phyloP scores from a whole-genome alignment of 2,113 vertebrate species.

The Garra rufa region DNA sequence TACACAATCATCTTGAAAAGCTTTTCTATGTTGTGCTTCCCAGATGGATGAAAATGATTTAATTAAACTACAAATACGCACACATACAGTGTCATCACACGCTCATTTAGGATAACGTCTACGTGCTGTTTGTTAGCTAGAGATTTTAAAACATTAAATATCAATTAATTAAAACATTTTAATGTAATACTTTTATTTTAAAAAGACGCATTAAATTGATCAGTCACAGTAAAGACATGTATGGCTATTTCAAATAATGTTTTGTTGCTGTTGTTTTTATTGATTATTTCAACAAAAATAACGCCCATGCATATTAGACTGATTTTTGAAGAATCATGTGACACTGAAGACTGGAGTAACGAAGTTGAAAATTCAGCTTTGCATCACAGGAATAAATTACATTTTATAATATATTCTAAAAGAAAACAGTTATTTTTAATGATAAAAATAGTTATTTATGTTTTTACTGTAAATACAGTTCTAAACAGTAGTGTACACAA shows the following conservation, averaged over 20 bases:
- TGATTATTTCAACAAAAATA: too few relatives aligned
- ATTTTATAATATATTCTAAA: not conserved
- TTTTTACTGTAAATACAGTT: not conserved
- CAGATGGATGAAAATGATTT: slow-evolving; percentile 28
- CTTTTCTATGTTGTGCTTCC: slow-evolving; percentile 13
- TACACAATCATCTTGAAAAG: not conserved
- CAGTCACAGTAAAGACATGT: not conserved
- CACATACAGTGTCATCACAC: not conserved
- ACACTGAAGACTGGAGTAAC: not conserved
- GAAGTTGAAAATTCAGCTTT: not conserved
- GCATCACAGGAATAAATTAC: not conserved
- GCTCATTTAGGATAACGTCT: not conserved
- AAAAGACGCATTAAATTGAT: not conserved
- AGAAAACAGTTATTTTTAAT: not conserved
- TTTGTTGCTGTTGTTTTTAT: too few relatives aligned
- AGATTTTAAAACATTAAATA: not conserved
- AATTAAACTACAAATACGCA: not conserved
- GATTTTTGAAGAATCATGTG: not conserved
- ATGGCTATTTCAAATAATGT: too few relatives aligned
- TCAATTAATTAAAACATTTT: not conserved
- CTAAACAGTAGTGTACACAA: not conserved
- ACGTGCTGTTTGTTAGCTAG: not conserved
- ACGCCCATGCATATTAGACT: too few relatives aligned
- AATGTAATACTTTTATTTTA: not conserved
- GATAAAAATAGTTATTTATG: not conserved